These are phyloP conservation scores for Brachionus paranguensis DNA, from an alignment of 1,140 invertebrate species.

Conservation along the genomic window DNA sequence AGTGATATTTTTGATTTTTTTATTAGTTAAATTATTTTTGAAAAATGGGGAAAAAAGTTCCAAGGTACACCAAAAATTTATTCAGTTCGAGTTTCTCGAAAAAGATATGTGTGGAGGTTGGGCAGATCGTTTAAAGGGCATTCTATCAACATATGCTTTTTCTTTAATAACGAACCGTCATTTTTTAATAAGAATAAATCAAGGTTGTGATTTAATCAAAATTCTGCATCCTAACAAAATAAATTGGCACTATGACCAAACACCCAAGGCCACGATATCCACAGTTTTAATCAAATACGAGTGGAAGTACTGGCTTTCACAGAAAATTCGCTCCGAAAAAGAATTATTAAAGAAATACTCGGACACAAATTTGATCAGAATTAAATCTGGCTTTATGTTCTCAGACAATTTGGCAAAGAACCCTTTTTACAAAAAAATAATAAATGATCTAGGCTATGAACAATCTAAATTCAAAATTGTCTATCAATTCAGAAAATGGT, in stretches of 20 bases:
- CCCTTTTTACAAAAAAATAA: background rate
- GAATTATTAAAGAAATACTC: background rate
- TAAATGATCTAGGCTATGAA: background rate
- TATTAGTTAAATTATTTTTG: background rate
- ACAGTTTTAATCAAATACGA: background rate
- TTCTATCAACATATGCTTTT: slow-evolving; percentile 35
- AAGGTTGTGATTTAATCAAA: slow-evolving; percentile 2
- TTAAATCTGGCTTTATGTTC: background rate
- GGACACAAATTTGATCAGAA: background rate
- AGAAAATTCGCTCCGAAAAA: background rate
- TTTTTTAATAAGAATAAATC: background rate
- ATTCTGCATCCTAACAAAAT: background rate
- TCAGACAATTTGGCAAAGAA: background rate
- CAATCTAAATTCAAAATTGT: background rate
- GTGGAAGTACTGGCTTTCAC: background rate
- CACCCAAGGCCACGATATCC: background rate
- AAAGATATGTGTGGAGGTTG: slow-evolving; percentile 15
- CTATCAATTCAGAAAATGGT: slow-evolving; percentile 11
- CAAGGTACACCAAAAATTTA: background rate
- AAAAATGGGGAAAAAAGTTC: background rate
- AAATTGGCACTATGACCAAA: background rate
- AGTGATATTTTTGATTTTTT: background rate
- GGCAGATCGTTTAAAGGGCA: slow-evolving; percentile 7
- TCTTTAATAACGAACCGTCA: background rate
- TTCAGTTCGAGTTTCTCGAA: background rate